Conservation (phyloP, 1,140 invertebrate species). For the Campoletis sonorensis region DNA sequence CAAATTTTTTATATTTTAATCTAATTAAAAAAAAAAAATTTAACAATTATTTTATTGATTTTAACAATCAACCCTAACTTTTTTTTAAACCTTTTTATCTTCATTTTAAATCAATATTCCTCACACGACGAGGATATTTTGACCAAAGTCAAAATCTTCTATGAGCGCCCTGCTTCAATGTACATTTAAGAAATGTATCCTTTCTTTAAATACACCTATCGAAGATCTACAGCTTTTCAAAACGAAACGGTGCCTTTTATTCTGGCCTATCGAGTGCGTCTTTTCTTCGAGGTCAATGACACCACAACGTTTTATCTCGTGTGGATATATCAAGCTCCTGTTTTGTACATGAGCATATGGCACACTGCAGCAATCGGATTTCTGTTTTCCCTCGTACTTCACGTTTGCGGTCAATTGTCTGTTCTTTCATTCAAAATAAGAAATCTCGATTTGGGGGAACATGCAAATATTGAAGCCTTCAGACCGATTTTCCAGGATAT, state of each 20-base stretch:
- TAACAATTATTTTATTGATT: too few species aligned
- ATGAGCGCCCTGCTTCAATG: too few species aligned
- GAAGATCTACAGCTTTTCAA: conserved; percentile 19
- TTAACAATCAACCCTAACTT: too few species aligned
- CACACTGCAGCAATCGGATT: conserved; percentile 40
- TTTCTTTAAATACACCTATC: not conserved
- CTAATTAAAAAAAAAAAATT: too few species aligned
- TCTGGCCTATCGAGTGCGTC: conserved; percentile 46
- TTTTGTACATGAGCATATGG: conserved; percentile 40
- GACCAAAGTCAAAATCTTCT: too few species aligned
- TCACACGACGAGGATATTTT: too few species aligned
- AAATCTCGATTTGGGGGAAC: conserved; percentile 8
- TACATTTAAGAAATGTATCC: not conserved
- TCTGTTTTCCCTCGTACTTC: conserved; percentile 29
- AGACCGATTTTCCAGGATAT: not conserved
- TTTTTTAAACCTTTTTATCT: too few species aligned
- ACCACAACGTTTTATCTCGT: conserved; percentile 32
- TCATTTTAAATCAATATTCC: too few species aligned
- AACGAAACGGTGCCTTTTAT: conserved; percentile 47
- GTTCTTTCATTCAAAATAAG: conserved; percentile 31
- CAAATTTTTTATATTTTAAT: too few species aligned
- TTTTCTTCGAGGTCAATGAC: conserved; percentile 48
- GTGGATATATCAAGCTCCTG: conserved; percentile 44
- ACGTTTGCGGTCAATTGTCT: conserved; percentile 37
- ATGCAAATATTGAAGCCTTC: not conserved